Evolutionary conservation across 2,797 vertebrate genomes (phyloP).

Genomic region (Orientallactaga sibirica): DNA sequence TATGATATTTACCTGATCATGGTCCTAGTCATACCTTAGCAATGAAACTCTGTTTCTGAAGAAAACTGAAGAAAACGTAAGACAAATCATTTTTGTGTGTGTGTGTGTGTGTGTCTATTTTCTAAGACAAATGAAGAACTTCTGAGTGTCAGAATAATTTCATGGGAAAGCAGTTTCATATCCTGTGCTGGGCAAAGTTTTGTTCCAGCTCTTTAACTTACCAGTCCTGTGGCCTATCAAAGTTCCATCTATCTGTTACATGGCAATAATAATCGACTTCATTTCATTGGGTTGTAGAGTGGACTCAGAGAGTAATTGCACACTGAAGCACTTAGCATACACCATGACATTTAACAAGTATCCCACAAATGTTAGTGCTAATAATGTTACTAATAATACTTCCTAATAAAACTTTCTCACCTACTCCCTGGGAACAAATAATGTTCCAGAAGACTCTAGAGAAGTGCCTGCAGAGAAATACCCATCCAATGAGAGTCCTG

Average conservation of each 20-base stretch:
- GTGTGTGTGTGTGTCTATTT: not conserved
- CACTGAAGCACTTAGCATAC: not conserved
- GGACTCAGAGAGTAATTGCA: slow-evolving; percentile 32
- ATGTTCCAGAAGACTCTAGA: not conserved
- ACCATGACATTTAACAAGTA: slow-evolving; percentile 25
- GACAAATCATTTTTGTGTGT: not conserved
- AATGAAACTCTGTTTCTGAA: not conserved
- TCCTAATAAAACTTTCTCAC: not conserved
- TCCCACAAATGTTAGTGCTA: slow-evolving; percentile 22
- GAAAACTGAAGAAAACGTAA: not conserved
- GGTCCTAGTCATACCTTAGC: not conserved
- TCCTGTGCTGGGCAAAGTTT: not conserved
- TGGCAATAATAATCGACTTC: not conserved
- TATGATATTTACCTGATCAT: not conserved
- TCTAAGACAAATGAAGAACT: not conserved
- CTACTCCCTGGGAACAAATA: not conserved
- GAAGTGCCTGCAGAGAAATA: not conserved
- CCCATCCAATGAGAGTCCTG: not conserved
- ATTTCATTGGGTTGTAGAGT: not conserved
- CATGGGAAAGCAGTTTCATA: not conserved
- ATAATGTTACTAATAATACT: not conserved
- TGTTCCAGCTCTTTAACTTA: not conserved
- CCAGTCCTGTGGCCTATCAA: not conserved
- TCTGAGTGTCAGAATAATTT: not conserved
- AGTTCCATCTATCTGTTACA: not conserved